Base-by-base conservation (phyloP, 2,113 vertebrate genomes). In the Cinclus cinclus region DNA sequence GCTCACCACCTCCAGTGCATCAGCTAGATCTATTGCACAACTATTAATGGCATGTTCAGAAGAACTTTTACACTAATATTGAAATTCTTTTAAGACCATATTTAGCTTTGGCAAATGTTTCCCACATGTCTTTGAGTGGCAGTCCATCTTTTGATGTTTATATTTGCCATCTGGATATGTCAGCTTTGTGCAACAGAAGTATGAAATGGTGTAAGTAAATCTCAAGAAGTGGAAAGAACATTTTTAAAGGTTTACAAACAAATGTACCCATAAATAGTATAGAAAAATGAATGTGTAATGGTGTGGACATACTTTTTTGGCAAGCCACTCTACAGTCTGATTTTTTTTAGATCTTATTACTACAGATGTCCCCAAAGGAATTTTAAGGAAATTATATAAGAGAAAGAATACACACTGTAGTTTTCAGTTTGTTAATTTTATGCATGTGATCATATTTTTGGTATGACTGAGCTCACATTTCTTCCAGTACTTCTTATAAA, bases 121-220 rank as follows among this genome's bases (percentile, higher is more conserved):
- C 95, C 92, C 90, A 92, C 9, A n/a, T 96, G 93, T 87, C 53
- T 92, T 86, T 94, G 93, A 93, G 79, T 88, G 90, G 83, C 93
- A 97, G 83, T 90, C 86, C 85, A 65, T 87, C 93, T 93, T 92
- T 78, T 75, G 79, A 78, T 94, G 92, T 95, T 96, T 94, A 71
- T 94, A 71, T 93, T 92, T 96, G 83, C 96, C 95, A 96, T 95
- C 96, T 96, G 96, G 94, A 92, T 70, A 84, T 71, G 77, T 95
- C 88, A 95, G 88, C 88, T 97, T 90, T 89, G 92, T 89, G 95
- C 94, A 81, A 68, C 62, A 65, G 73, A 70, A 53, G 65, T 83
- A 71, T 42, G 68, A 75, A 86, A 64, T 41, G 28, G 39, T 92
- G 47, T 50, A 84, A 95, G 73, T 83, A 77, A 94, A 92, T 76